phyloP scores from a whole-genome alignment of 2,888 invertebrate genomes.

The Tipula helvola region DNA sequence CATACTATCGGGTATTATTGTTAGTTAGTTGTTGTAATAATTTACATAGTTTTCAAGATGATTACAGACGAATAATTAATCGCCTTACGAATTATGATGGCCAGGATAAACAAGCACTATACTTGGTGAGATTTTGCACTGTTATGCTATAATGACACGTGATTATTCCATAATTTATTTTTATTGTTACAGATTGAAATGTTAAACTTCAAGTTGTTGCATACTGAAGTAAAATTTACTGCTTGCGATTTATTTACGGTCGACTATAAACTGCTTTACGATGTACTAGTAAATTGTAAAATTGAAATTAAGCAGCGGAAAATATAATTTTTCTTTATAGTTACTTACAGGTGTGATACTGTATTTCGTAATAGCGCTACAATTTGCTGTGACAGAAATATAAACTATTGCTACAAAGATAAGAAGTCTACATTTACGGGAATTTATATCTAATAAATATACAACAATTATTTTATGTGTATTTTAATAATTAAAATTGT shows the following conservation, averaged over 20 bases:
- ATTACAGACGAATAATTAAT: background rate
- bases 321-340: too few relatives aligned
- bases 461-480: too few relatives aligned
- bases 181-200: background rate
- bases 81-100: background rate
- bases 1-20: background rate
- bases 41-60: background rate
- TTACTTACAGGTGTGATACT: background rate
- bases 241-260: background rate
- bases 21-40: background rate
- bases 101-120: background rate
- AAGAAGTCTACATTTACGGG: too few relatives aligned
- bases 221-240: background rate
- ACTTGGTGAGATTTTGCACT: background rate
- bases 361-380: background rate
- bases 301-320: too few relatives aligned
- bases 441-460: too few relatives aligned
- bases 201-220: background rate
- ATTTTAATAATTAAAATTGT: too few relatives aligned
- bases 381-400: background rate
- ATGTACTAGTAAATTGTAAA: background rate
- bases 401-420: too few relatives aligned
- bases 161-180: too few relatives aligned
- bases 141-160: too few relatives aligned
- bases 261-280: background rate